Evolutionary conservation across 1,140 invertebrate genomes (phyloP).

Genomic region (Idris sp.): DNA sequence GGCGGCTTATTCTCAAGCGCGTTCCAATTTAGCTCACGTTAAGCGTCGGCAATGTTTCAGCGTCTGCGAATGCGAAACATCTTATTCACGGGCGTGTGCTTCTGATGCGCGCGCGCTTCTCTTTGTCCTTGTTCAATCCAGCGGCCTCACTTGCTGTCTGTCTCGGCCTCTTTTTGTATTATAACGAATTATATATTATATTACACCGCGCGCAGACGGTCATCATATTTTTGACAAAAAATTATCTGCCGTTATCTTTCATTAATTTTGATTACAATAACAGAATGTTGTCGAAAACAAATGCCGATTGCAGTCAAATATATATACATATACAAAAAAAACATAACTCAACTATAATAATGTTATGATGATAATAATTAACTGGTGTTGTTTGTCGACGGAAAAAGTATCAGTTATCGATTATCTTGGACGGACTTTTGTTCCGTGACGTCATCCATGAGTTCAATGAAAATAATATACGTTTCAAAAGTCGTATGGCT

Average conservation of each 20-base stretch:
- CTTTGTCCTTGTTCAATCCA: too few species aligned
- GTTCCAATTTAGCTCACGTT: conserved; percentile 67
- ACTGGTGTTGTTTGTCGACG: too few species aligned
- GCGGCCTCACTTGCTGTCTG: too few species aligned
- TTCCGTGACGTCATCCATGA: not conserved
- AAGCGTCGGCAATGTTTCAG: conserved; percentile 66
- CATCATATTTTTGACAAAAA: conserved; percentile 20
- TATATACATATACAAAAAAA: too few species aligned
- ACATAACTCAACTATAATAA: too few species aligned
- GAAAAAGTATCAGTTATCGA: conserved; percentile 5
- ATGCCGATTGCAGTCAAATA: not conserved
- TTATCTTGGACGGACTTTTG: conserved; percentile 7
- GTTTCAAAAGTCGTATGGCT: too few species aligned
- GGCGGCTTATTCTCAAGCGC: conserved; percentile 50
- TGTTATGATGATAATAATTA: too few species aligned
- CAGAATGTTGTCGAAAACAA: not conserved
- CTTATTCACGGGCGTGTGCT: conserved; percentile 72
- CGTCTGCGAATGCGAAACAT: conserved; percentile 78
- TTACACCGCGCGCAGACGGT: too few species aligned
- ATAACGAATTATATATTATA: too few species aligned
- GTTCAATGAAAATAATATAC: conserved; percentile 7
- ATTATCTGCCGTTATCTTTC: conserved; percentile 28
- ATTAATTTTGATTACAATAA: conserved; percentile 29
- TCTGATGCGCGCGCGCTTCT: conserved; percentile 43
- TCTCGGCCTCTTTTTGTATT: too few species aligned